These are phyloP conservation scores for Mola mola DNA, from an alignment of 2,113 vertebrate species.

Conservation along the genomic window DNA sequence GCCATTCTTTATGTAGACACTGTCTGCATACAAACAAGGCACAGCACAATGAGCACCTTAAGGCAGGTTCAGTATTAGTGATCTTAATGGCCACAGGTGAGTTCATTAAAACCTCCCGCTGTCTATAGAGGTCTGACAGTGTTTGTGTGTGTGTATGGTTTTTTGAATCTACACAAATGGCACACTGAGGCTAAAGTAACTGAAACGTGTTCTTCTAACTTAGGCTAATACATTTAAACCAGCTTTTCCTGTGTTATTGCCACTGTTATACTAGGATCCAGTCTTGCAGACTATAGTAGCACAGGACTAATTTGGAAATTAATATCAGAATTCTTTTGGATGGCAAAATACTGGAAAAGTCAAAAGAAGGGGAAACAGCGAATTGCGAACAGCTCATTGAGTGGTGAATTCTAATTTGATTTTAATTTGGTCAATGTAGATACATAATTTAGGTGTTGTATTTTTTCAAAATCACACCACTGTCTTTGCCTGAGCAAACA, in stretches of 20 bases:
- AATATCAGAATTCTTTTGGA: no score
- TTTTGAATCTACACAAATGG: no score
- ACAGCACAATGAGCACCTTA: slow-evolving; percentile 23
- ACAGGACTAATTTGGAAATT: slow-evolving; percentile 14
- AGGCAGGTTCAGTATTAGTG: slow-evolving; percentile 39
- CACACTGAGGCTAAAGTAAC: not conserved
- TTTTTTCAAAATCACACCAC: no score
- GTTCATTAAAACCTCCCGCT: slow-evolving; percentile 56
- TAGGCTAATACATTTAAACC: not conserved
- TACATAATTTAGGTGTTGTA: no score
- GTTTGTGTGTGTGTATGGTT: not conserved
- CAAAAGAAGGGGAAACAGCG: no score
- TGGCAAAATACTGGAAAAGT: no score
- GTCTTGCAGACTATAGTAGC: not conserved
- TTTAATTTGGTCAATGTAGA: no score
- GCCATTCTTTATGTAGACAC: slow-evolving; percentile 26
- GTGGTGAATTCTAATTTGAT: no score
- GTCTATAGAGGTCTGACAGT: slow-evolving; percentile 22
- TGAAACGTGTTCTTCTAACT: slow-evolving; percentile 11
- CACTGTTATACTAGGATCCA: not conserved
- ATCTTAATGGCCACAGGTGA: slow-evolving; percentile 29
- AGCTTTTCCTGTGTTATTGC: not conserved
- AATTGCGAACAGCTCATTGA: no score
- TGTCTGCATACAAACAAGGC: slow-evolving; percentile 31
- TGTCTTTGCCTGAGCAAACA: no score